These are phyloP conservation scores for Tupaia tana DNA, from an alignment of 2,113 vertebrate genomes.

Conservation along the genomic window DNA sequence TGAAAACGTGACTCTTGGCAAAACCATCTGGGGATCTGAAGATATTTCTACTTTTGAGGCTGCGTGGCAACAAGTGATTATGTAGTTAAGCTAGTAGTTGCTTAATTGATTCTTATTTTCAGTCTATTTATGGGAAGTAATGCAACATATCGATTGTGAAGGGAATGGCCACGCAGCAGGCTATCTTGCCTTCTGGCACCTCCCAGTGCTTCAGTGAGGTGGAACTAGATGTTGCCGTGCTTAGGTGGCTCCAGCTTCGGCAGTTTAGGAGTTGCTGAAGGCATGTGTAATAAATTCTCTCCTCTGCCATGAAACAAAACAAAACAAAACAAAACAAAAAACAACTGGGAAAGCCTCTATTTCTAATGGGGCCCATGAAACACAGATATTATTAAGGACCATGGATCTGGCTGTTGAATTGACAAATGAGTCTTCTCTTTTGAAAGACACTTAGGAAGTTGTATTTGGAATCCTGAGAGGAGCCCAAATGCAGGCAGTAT, in stretches of 20 bases:
- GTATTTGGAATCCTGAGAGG: constrained; percentile 34
- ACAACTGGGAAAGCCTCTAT: constrained; percentile 43
- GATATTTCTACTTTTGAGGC: not conserved
- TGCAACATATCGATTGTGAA: not conserved
- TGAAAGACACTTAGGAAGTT: constrained; percentile 57
- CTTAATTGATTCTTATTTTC: constrained; percentile 61
- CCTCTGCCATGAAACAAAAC: not conserved
- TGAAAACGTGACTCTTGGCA: constrained; percentile 30
- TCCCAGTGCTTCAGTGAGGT: not conserved
- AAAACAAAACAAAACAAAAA: not conserved
- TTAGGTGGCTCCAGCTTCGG: not conserved
- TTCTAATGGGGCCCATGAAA: constrained; percentile 16
- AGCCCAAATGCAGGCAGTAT: not conserved
- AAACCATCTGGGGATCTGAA: constrained; percentile 3
- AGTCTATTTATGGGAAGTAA: not conserved
- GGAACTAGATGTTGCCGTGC: not conserved
- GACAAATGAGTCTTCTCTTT: constrained; percentile 52
- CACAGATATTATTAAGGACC: constrained; percentile 40
- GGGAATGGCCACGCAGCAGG: not conserved
- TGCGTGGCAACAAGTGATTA: not conserved
- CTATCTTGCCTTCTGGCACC: not conserved
- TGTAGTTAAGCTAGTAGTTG: constrained; percentile 1
- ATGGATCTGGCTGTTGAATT: constrained; percentile 47
- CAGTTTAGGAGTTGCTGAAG: constrained; percentile 41
- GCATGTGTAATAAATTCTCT: not conserved